These are phyloP conservation scores for Drosophila koepferae DNA, from an alignment of 2,888 invertebrate species.

Conservation along the genomic window DNA sequence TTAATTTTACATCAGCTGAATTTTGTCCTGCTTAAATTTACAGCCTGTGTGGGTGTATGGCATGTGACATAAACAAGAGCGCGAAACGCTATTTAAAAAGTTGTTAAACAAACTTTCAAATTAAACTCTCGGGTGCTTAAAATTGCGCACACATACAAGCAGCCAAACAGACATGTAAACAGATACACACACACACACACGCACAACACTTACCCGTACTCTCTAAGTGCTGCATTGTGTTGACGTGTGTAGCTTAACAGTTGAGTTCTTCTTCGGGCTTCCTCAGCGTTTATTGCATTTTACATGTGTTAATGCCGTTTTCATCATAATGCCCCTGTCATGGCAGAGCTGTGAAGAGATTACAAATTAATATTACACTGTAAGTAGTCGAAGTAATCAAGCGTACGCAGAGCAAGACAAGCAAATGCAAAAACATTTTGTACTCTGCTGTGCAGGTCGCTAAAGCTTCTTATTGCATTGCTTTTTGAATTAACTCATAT, in stretches of 20 bases:
- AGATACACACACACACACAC: background rate
- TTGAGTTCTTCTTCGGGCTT: conserved; percentile 14
- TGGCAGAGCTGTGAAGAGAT: conserved; percentile 21
- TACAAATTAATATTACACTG: conserved; percentile 42
- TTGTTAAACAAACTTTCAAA: conserved; percentile 69
- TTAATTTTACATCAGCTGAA: background rate
- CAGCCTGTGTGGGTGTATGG: conserved; percentile 11
- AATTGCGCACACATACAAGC: conserved; percentile 40
- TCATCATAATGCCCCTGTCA: conserved; percentile 32
- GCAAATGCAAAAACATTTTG: background rate
- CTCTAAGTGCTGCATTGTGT: conserved; percentile 16
- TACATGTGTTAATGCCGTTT: conserved; percentile 39
- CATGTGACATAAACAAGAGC: conserved; percentile 47
- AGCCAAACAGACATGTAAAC: background rate
- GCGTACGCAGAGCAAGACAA: background rate
- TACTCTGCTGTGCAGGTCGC: background rate
- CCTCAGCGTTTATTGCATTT: conserved; percentile 50
- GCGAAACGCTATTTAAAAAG: conserved; percentile 64
- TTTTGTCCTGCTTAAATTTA: conserved; percentile 20
- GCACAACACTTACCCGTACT: background rate
- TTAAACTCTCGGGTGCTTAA: conserved; percentile 65
- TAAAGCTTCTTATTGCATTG: background rate
- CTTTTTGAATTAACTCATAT: background rate
- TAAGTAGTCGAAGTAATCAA: conserved; percentile 40
- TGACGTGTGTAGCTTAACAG: conserved; percentile 37